Conservation (phyloP, 2,797 vertebrate genomes). For the Melanotaenia trifasciata region DNA sequence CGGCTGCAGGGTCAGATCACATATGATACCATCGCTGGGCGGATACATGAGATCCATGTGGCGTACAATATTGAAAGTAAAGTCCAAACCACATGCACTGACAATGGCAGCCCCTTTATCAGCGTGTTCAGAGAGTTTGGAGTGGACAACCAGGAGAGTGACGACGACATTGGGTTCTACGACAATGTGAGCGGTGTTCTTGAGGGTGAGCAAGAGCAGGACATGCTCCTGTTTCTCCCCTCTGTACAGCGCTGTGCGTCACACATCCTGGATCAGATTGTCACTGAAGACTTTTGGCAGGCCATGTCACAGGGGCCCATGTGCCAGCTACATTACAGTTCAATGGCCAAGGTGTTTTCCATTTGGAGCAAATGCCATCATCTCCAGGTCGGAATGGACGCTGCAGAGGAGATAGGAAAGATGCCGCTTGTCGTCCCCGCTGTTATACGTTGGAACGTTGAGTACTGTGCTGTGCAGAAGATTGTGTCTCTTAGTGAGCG, state of each 20-base stretch:
- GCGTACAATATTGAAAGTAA: slow-evolving; percentile 80
- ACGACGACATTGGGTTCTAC: slow-evolving; percentile 73
- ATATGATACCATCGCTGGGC: slow-evolving; percentile 70
- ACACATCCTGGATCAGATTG: slow-evolving; percentile 78
- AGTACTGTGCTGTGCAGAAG: slow-evolving; percentile 81
- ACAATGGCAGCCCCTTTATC: slow-evolving; percentile 79
- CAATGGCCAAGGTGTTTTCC: slow-evolving; percentile 77
- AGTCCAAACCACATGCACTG: slow-evolving; percentile 79
- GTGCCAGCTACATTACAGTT: slow-evolving; percentile 75
- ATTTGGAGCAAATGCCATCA: slow-evolving; percentile 81
- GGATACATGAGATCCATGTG: slow-evolving; percentile 79
- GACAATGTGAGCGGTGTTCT: slow-evolving; percentile 76
- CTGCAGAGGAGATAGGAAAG: slow-evolving; percentile 77
- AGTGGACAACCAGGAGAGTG: slow-evolving; percentile 55
- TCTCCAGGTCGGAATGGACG: slow-evolving; percentile 71
- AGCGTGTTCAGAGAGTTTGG: slow-evolving; percentile 80
- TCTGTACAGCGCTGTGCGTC: slow-evolving; percentile 78
- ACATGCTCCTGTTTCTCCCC: slow-evolving; percentile 77
- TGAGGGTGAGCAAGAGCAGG: slow-evolving; percentile 72
- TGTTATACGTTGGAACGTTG: slow-evolving; percentile 79
- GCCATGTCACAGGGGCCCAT: slow-evolving; percentile 77
- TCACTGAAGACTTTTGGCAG: slow-evolving; percentile 77
- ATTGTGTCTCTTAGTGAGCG: slow-evolving; percentile 73
- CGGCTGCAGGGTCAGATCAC: slow-evolving; percentile 74
- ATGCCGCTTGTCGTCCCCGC: slow-evolving; percentile 73